Conservation (phyloP, 2,113 vertebrate species). For the Casuarius casuarius region DNA sequence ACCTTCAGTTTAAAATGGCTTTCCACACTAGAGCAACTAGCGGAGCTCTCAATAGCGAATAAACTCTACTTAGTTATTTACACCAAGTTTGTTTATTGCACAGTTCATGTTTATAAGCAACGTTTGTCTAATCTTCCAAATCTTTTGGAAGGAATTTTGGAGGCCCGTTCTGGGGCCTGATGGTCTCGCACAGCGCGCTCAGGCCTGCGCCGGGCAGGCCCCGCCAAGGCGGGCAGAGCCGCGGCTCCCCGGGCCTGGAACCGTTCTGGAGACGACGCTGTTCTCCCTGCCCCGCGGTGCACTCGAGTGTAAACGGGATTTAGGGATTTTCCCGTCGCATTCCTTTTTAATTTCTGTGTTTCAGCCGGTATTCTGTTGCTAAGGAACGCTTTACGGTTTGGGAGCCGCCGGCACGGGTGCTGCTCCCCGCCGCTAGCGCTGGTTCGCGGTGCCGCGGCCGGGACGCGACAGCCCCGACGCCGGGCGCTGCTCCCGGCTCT, state of each 20-base stretch:
- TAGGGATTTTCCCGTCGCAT: conserved; percentile 28
- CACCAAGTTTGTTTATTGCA: conserved; percentile 66
- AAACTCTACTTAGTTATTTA: conserved; percentile 64
- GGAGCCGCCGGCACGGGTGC: background rate
- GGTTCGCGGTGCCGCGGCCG: background rate
- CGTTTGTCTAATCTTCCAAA: conserved; percentile 52
- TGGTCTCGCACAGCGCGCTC: rapidly evolving
- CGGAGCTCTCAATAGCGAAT: background rate
- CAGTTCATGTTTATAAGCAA: conserved; percentile 61
- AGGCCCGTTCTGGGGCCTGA: conserved; percentile 16
- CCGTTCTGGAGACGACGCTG: background rate
- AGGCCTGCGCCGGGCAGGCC: background rate
- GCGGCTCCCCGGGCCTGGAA: background rate
- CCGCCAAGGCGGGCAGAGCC: background rate
- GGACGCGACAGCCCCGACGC: too few relatives aligned
- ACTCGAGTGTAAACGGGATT: background rate
- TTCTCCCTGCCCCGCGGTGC: rapidly evolving
- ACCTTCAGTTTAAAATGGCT: background rate
- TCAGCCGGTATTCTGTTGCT: conserved; percentile 52
- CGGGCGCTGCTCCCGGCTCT: too few relatives aligned
- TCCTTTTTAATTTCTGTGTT: conserved; percentile 49
- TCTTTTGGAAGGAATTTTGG: conserved; percentile 43
- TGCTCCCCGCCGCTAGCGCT: background rate
- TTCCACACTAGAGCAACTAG: conserved; percentile 35
- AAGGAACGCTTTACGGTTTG: background rate